phyloP scores from a whole-genome alignment of 92 coral and sea anemone species.

The Heliopora coerulea region DNA sequence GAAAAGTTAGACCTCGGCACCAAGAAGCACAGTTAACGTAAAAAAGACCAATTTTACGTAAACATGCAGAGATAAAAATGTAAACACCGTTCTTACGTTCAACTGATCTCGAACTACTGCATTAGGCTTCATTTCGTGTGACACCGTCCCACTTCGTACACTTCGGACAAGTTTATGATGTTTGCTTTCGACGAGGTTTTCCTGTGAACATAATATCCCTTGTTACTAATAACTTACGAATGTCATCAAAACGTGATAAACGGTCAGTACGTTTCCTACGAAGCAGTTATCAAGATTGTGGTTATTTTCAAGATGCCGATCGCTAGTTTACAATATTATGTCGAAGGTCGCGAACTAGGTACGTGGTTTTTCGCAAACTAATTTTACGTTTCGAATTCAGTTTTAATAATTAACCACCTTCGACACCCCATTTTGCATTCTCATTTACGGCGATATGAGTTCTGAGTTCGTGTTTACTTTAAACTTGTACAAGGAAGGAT shows the following conservation, averaged over 20 bases:
- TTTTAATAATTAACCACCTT: neutral
- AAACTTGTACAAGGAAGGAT: no score
- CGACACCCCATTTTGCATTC: neutral
- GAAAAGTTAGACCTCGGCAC: no score
- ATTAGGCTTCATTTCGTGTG: constrained; percentile 93
- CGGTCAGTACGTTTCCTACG: neutral
- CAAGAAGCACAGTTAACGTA: neutral
- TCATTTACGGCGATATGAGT: no score
- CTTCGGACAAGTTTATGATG: constrained; percentile 95
- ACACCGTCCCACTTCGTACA: constrained; percentile 94
- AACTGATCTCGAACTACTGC: constrained; percentile 94
- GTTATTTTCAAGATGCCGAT: neutral
- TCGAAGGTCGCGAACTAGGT: neutral
- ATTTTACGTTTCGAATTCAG: neutral
- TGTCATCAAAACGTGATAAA: neutral
- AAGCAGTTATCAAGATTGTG: neutral
- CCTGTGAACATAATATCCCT: constrained; percentile 51
- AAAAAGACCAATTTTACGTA: neutral
- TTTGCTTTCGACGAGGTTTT: constrained; percentile 87
- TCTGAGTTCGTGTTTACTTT: no score
- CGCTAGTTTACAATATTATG: neutral
- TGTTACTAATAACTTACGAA: no score
- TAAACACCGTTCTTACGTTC: constrained; percentile 59
- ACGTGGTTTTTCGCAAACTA: neutral
- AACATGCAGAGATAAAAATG: neutral